Conservation (phyloP, 2,113 vertebrate species). For the Pteropus alecto region DNA sequence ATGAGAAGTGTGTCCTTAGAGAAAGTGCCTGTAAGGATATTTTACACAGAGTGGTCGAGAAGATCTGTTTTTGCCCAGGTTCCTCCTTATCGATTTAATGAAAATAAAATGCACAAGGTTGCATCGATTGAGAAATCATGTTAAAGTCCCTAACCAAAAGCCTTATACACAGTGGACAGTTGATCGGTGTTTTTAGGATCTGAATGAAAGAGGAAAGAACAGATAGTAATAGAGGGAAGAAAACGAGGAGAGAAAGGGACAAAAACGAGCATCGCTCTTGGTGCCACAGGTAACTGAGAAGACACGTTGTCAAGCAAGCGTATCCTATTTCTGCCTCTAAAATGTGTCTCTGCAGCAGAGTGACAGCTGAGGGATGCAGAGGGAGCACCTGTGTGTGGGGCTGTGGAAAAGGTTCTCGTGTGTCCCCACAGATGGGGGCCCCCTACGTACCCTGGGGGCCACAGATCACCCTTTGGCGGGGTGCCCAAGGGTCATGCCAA, state of each 20-base stretch:
- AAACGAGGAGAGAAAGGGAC: background rate
- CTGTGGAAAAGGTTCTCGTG: background rate
- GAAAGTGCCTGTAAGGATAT: background rate
- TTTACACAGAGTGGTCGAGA: background rate
- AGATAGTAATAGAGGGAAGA: background rate
- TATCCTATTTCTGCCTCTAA: background rate
- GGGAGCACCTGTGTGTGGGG: background rate
- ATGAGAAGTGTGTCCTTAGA: background rate
- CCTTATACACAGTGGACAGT: background rate
- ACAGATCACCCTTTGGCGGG: background rate
- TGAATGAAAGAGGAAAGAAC: background rate
- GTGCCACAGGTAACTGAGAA: background rate
- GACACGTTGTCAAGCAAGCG: background rate
- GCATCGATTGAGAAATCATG: background rate
- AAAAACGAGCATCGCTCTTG: background rate
- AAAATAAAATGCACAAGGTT: background rate
- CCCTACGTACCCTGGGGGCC: fast-evolving
- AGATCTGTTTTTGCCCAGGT: background rate
- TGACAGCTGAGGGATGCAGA: background rate
- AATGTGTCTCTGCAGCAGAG: background rate
- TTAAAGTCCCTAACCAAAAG: background rate
- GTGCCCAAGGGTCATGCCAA: background rate
- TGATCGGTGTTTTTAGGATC: background rate
- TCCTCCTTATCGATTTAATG: background rate
- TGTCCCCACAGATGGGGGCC: background rate